Evolutionary conservation across 2,113 vertebrate species (phyloP).

Genomic region (Gymnarchus niloticus): DNA sequence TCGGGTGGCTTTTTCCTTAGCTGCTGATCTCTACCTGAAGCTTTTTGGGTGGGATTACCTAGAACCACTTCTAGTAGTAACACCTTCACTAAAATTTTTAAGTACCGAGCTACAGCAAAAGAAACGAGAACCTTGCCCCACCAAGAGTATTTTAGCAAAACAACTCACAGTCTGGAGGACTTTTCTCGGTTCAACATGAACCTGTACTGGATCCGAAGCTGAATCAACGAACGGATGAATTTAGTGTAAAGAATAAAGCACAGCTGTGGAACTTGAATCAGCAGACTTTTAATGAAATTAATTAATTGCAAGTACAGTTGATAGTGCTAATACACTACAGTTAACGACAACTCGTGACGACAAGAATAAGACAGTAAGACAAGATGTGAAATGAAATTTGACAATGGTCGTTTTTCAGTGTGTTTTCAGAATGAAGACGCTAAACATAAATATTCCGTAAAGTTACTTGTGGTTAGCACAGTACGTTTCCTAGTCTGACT

Average conservation of each 20-base stretch:
- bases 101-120: not conserved
- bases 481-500: not conserved
- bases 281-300: not conserved
- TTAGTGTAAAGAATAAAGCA: not conserved
- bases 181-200: not conserved
- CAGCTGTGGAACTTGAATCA: not conserved
- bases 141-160: not conserved
- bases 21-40: too few relatives aligned
- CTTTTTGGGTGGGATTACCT: too few relatives aligned
- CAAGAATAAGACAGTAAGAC: not conserved
- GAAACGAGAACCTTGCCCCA: not conserved
- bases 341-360: not conserved
- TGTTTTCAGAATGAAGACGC: not conserved
- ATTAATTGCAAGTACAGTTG: not conserved
- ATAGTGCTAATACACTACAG: not conserved
- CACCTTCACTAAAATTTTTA: not conserved
- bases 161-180: not conserved
- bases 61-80: too few relatives aligned
- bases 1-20: too few relatives aligned
- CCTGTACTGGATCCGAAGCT: not conserved
- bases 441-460: not conserved
- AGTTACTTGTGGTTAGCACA: not conserved
- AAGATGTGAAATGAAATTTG: not conserved
- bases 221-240: not conserved
- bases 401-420: not conserved